phyloP scores from a whole-genome alignment of 2,888 invertebrate genomes.

The Drosophila neutralis region DNA sequence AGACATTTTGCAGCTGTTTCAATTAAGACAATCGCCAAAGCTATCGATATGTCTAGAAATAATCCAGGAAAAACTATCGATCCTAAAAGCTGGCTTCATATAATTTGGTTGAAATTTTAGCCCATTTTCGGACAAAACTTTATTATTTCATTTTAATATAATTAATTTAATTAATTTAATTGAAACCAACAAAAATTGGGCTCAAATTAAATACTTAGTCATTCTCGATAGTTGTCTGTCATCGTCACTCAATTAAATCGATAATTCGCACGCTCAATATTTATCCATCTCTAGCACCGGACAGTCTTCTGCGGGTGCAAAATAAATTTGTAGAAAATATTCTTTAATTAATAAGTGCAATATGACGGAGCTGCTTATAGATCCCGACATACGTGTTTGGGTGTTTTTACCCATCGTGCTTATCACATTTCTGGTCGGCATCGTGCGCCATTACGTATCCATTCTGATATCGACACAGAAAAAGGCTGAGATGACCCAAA shows the following conservation, averaged over 20 bases:
- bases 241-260: slow-evolving; percentile 6
- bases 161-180: not conserved
- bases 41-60: not conserved
- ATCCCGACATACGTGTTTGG: slow-evolving; percentile 98
- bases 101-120: not conserved
- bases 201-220: not conserved
- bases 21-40: not conserved
- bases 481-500: slow-evolving; percentile 97
- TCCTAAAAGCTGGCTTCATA: not conserved
- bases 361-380: slow-evolving; percentile 96
- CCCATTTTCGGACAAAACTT: not conserved
- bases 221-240: slow-evolving; percentile 15
- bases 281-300: slow-evolving; percentile 34
- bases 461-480: slow-evolving; percentile 97
- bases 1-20: slow-evolving; percentile 1
- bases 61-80: not conserved
- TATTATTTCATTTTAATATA: not conserved
- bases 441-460: slow-evolving; percentile 98
- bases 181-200: not conserved
- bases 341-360: slow-evolving; percentile 43
- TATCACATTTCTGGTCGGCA: slow-evolving; percentile 98
- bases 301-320: slow-evolving; percentile 31
- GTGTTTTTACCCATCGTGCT: slow-evolving; percentile 99
- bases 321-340: slow-evolving; percentile 36
- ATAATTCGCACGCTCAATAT: slow-evolving; percentile 2